Conservation (phyloP, 2,797 vertebrate species). For the Novumbra hubbsi region DNA sequence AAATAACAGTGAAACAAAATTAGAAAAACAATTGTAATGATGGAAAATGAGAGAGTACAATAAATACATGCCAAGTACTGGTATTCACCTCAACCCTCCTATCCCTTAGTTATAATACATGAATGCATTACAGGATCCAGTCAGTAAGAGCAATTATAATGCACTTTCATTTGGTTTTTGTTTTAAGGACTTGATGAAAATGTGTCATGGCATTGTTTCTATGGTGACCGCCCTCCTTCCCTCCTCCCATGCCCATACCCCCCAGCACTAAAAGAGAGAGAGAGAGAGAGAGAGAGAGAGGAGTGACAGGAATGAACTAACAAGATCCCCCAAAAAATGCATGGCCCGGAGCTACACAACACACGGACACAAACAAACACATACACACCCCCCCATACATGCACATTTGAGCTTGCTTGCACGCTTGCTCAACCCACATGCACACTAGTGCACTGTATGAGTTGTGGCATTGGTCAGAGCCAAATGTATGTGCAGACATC, state of each 20-base stretch:
- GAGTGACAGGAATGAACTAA: slow-evolving; percentile 79
- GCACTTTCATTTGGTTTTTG: slow-evolving; percentile 61
- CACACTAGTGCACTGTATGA: too few relatives aligned
- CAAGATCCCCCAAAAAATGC: slow-evolving; percentile 72
- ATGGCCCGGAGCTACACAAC: slow-evolving; percentile 73
- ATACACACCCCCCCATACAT: neutral
- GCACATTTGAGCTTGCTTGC: neutral
- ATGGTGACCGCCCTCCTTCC: slow-evolving; percentile 70
- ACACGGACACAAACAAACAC: slow-evolving; percentile 36
- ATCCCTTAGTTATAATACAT: neutral
- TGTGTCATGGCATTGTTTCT: slow-evolving; percentile 77
- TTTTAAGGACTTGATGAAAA: slow-evolving; percentile 78
- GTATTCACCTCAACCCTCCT: neutral
- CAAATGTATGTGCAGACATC: too few relatives aligned
- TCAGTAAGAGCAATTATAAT: slow-evolving; percentile 2
- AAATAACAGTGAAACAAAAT: too few relatives aligned
- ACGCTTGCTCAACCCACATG: too few relatives aligned
- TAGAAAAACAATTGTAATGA: too few relatives aligned
- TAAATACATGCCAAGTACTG: neutral
- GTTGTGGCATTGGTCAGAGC: too few relatives aligned
- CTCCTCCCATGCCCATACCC: slow-evolving; percentile 40
- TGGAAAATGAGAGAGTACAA: neutral
- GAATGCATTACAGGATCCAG: neutral
- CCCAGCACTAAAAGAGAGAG: slow-evolving; percentile 64
- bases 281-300: slow-evolving; percentile 56